Evolutionary conservation across 2,113 vertebrate genomes (phyloP).

Genomic region (Cavia porcellus): DNA sequence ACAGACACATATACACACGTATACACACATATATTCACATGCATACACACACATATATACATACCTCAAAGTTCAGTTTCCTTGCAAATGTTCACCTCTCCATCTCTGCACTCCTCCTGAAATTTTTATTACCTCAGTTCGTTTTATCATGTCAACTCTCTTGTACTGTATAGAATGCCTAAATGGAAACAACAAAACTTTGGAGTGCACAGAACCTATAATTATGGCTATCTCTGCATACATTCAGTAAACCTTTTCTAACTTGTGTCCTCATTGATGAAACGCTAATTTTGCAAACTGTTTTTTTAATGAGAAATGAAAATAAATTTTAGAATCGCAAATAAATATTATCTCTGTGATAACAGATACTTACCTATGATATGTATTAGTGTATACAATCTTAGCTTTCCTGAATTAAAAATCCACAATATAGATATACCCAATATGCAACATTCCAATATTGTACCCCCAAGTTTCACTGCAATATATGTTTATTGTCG

Average conservation of each 20-base stretch:
- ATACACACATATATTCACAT: neutral
- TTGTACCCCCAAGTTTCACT: neutral
- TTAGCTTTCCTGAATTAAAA: slow-evolving; percentile 3
- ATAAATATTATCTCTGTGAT: neutral
- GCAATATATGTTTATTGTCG: too few relatives aligned
- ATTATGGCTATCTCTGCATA: neutral
- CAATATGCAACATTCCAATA: neutral
- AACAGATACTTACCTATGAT: neutral
- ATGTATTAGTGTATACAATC: neutral
- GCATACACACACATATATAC: neutral
- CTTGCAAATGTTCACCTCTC: neutral
- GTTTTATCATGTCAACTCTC: neutral
- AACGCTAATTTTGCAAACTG: neutral
- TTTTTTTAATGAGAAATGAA: neutral
- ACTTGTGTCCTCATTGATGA: neutral
- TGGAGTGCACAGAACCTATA: neutral
- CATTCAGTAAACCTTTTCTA: neutral
- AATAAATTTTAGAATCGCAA: neutral
- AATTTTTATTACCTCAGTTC: neutral
- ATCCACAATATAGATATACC: neutral
- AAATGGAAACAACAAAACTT: neutral
- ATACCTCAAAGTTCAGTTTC: neutral
- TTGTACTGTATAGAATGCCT: neutral
- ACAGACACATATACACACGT: neutral
- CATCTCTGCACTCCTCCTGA: neutral